These are phyloP conservation scores for Climacteris rufus DNA, from an alignment of 2,113 vertebrate genomes.

Conservation along the genomic window DNA sequence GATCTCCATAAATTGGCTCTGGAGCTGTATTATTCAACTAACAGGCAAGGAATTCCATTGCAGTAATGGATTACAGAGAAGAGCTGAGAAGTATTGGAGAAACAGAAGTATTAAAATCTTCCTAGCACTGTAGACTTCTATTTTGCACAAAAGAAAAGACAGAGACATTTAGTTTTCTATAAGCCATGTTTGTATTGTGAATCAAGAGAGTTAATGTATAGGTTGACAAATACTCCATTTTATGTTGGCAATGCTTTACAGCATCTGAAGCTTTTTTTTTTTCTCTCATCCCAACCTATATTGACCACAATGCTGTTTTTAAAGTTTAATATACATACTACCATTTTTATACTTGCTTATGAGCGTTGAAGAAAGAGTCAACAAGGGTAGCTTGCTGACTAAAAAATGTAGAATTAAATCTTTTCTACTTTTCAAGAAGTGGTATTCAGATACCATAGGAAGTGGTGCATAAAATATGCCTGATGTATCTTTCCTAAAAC, in stretches of 20 bases:
- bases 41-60: neutral
- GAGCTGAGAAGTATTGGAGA: neutral
- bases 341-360: neutral
- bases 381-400: neutral
- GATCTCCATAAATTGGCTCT: neutral
- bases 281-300: neutral
- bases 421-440: neutral
- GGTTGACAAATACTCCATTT: neutral
- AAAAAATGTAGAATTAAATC: neutral
- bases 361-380: neutral
- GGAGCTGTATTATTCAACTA: neutral
- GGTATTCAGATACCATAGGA: neutral
- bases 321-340: neutral
- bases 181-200: neutral
- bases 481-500: neutral
- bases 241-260: neutral
- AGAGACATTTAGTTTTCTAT: neutral
- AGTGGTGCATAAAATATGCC: neutral
- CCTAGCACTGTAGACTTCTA: neutral
- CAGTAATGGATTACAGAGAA: neutral
- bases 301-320: neutral
- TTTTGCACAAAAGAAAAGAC: neutral
- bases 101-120: neutral
- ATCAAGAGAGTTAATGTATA: neutral
- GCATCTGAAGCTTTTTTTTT: neutral